These are phyloP conservation scores for Nylanderia fulva DNA, from an alignment of 1,140 invertebrate species.

Conservation along the genomic window DNA sequence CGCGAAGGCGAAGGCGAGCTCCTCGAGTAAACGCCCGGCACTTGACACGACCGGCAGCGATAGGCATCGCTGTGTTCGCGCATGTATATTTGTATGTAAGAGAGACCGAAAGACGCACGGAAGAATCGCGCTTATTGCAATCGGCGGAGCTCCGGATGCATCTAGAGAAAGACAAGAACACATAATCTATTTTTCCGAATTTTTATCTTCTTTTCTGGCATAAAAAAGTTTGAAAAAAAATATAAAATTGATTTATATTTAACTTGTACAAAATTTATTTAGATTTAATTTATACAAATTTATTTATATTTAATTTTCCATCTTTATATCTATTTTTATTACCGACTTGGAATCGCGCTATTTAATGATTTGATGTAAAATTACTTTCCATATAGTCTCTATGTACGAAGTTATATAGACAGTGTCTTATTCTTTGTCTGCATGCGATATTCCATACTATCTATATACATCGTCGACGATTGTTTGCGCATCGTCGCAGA, in stretches of 20 bases:
- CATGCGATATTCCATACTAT: background rate
- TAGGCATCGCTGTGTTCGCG: slow-evolving; percentile 16
- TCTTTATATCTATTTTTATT: too few species aligned
- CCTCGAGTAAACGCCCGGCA: slow-evolving; percentile 63
- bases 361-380: slow-evolving; percentile 4
- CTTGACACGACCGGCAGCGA: slow-evolving; percentile 62
- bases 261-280: too few species aligned
- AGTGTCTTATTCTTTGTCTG: background rate
- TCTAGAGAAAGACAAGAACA: background rate
- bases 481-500: background rate
- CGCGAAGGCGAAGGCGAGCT: slow-evolving; percentile 56
- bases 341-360: too few species aligned
- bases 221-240: background rate
- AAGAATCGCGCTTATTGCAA: background rate
- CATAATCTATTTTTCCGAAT: too few species aligned
- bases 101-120: background rate
- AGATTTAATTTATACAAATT: too few species aligned
- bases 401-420: background rate
- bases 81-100: slow-evolving; percentile 29
- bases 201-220: too few species aligned
- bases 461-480: background rate
- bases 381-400: background rate
- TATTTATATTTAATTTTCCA: too few species aligned
- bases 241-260: background rate
- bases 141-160: background rate